These are phyloP conservation scores for Mycalesis mineus DNA, from an alignment of 2,888 invertebrate genomes.

Conservation along the genomic window DNA sequence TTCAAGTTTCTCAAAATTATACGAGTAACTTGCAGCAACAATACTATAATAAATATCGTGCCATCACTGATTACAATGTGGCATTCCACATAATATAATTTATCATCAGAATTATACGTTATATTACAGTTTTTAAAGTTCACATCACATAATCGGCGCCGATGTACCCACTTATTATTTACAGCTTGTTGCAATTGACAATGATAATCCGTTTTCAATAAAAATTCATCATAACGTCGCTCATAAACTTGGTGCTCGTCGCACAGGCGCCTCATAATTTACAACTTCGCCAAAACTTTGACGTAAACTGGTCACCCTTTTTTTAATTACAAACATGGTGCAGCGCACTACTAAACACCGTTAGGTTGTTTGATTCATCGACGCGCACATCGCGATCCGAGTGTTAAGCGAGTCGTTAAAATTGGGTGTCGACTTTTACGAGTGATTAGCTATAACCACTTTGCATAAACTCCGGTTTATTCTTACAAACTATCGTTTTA, in stretches of 20 bases:
- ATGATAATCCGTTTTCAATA: constrained; percentile 26
- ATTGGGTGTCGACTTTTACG: constrained; percentile 5
- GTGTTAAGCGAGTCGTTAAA: constrained; percentile 5
- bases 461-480: constrained; percentile 4
- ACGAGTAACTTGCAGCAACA: no score
- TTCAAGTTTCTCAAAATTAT: no score
- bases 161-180: constrained; percentile 10
- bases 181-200: constrained; percentile 11
- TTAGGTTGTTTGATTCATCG: constrained; percentile 26
- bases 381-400: neutral
- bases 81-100: neutral
- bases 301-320: constrained; percentile 37
- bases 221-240: constrained; percentile 24
- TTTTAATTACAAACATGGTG: constrained; percentile 23
- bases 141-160: neutral
- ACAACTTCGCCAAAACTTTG: constrained; percentile 56
- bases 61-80: neutral
- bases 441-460: neutral
- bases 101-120: constrained; percentile 6
- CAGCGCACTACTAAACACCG: constrained; percentile 18
- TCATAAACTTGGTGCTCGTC: constrained; percentile 29
- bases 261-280: constrained; percentile 58
- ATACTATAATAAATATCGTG: neutral
- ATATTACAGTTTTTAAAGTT: constrained; percentile 12
- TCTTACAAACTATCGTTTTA: neutral